phyloP scores from a whole-genome alignment of 2,797 vertebrate genomes.

The Pyrocephalus nanus region DNA sequence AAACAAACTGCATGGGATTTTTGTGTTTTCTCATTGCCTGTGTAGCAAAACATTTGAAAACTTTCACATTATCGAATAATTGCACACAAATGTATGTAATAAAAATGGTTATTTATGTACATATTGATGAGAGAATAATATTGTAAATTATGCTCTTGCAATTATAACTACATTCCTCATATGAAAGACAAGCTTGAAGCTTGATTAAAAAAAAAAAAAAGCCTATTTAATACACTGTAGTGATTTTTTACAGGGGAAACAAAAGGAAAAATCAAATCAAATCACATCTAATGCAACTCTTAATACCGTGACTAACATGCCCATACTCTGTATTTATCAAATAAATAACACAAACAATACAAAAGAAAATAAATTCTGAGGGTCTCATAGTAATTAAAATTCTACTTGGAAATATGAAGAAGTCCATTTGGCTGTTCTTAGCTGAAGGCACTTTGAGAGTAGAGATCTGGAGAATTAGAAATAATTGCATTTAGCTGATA shows the following conservation, averaged over 20 bases:
- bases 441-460: not conserved
- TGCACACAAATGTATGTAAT: not conserved
- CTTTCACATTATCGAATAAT: not conserved
- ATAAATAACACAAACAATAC: not conserved
- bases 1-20: not conserved
- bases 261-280: not conserved
- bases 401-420: not conserved
- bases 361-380: not conserved
- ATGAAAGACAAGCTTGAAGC: not conserved
- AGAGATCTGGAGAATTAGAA: not conserved
- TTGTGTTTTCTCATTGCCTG: not conserved
- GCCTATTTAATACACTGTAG: not conserved
- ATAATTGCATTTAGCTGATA: not conserved
- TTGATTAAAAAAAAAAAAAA: not conserved
- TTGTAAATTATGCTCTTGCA: not conserved
- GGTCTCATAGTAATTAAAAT: not conserved
- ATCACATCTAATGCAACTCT: not conserved
- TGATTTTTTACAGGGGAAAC: not conserved
- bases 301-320: not conserved
- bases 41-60: not conserved
- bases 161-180: not conserved
- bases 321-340: not conserved
- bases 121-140: not conserved
- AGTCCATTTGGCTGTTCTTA: not conserved
- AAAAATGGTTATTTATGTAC: not conserved